Percentiles rank a stretch among this genome's conserved stretches.
Evolutionary conservation across 2,888 invertebrate species (phyloP).

Genomic region (Zele albiditarsus): DNA sequence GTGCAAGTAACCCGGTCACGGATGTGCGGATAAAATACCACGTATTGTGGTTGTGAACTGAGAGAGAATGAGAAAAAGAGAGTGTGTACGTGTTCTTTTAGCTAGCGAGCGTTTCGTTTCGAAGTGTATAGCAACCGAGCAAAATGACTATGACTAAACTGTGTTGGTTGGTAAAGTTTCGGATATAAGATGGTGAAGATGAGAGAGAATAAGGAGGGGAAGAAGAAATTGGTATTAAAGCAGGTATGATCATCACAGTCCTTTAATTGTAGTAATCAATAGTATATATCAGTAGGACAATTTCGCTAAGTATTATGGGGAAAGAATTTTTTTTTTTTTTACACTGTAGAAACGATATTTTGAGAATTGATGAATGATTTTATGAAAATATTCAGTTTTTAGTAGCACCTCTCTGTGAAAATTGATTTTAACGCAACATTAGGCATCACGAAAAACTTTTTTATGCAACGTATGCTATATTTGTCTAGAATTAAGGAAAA

Average conservation of each 20-base stretch:
- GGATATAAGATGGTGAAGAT: neutral
- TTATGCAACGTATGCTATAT: too few relatives aligned
- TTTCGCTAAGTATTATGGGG: too few relatives aligned
- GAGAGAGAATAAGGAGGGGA: neutral
- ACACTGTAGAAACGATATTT: too few relatives aligned
- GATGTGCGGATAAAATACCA: neutral
- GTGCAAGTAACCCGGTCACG: neutral
- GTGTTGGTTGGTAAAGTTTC: neutral
- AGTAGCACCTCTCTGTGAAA: too few relatives aligned
- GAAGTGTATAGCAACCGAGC: neutral
- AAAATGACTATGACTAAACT: neutral
- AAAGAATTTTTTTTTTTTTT: too few relatives aligned
- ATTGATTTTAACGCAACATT: too few relatives aligned
- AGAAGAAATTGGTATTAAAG: neutral
- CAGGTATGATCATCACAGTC: neutral
- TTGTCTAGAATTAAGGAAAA: too few relatives aligned
- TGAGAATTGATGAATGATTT: too few relatives aligned
- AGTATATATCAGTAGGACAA: neutral
- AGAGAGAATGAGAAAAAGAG: neutral
- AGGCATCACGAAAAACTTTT: too few relatives aligned
- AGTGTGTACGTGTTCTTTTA: conserved; percentile 7
- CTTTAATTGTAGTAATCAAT: neutral
- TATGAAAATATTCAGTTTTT: too few relatives aligned
- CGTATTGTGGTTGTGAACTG: neutral
- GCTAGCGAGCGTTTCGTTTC: neutral